Evolutionary conservation across 1,140 invertebrate species (phyloP).

Genomic region (Ruditapes philippinarum): DNA sequence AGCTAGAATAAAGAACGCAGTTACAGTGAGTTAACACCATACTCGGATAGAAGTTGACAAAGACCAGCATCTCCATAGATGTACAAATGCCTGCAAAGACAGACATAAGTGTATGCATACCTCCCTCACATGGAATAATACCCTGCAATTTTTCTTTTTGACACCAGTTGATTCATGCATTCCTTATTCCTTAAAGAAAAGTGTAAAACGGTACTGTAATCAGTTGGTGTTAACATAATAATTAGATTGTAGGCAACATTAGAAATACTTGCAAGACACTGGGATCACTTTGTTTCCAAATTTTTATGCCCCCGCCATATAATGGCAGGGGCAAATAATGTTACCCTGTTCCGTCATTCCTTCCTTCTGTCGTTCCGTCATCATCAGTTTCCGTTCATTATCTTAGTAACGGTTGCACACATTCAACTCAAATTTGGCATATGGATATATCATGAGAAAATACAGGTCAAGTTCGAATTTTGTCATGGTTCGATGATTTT

Average conservation of each 20-base stretch:
- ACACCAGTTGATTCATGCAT: constrained; percentile 7
- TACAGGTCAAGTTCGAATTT: too few relatives aligned
- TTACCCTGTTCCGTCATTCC: too few relatives aligned
- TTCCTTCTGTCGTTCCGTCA: too few relatives aligned
- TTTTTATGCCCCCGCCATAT: too few relatives aligned
- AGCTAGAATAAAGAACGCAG: not conserved
- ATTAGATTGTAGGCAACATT: constrained; percentile 51
- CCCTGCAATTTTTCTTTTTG: not conserved
- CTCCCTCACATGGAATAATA: constrained; percentile 22
- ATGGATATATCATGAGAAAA: too few relatives aligned
- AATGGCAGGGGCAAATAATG: too few relatives aligned
- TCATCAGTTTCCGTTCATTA: too few relatives aligned
- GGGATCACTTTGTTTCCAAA: too few relatives aligned
- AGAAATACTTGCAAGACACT: not conserved
- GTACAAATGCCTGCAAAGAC: constrained; percentile 29
- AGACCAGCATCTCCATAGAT: constrained; percentile 21
- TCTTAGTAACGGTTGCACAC: too few relatives aligned
- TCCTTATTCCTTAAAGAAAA: constrained; percentile 7
- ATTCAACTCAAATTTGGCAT: too few relatives aligned
- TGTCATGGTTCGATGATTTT: too few relatives aligned
- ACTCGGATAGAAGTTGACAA: not conserved
- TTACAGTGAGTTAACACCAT: not conserved
- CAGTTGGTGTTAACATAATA: constrained; percentile 28
- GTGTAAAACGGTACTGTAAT: constrained; percentile 50
- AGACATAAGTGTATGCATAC: constrained; percentile 49